Percentiles rank a stretch among this genome's conserved stretches.
These are phyloP conservation scores for Helogale parvula DNA, from an alignment of 2,113 vertebrate species.

Conservation along the genomic window DNA sequence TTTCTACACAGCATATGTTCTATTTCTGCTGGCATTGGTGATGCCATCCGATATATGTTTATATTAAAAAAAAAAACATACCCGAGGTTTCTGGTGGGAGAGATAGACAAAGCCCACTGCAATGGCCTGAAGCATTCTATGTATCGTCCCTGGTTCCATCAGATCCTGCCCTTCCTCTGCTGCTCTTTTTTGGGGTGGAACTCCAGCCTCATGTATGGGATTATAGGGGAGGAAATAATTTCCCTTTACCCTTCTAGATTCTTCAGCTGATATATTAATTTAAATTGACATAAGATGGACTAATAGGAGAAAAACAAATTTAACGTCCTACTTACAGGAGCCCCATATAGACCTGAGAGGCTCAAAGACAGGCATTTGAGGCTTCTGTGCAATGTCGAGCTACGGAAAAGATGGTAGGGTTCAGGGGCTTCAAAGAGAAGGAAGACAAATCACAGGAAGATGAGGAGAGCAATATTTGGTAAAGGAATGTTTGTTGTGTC, in stretches of 20 bases:
- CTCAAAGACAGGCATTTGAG: neutral
- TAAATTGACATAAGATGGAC: neutral
- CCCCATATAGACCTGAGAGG: neutral
- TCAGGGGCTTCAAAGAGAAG: neutral
- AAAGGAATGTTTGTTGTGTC: neutral
- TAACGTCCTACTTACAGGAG: neutral
- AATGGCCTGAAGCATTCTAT: too few species aligned
- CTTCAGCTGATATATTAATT: neutral
- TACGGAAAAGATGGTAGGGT: neutral
- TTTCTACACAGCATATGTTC: neutral
- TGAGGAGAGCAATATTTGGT: neutral
- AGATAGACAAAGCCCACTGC: neutral
- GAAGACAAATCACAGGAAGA: neutral
- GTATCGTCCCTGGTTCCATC: neutral
- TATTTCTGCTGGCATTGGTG: neutral
- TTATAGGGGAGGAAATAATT: neutral
- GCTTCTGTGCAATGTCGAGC: neutral
- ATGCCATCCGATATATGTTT: neutral
- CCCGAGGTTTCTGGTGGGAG: neutral
- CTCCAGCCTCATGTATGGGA: neutral
- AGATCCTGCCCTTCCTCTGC: neutral
- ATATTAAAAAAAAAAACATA: neutral
- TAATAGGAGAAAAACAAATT: neutral
- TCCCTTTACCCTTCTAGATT: neutral
- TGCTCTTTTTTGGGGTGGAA: neutral